These are phyloP conservation scores for Anas platyrhynchos DNA, from an alignment of 2,113 vertebrate species.

Conservation along the genomic window DNA sequence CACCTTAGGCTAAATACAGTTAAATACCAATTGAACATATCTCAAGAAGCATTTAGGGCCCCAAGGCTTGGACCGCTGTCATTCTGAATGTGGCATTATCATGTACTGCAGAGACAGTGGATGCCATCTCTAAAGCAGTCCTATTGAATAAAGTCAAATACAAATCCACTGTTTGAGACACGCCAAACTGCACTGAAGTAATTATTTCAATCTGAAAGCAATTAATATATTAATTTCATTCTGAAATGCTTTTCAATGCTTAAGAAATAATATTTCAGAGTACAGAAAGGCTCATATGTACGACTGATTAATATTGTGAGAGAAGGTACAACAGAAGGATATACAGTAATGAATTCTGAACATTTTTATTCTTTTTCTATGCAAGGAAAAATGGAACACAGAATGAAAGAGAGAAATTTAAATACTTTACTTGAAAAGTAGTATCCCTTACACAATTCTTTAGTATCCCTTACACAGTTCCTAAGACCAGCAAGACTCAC, in stretches of 20 bases:
- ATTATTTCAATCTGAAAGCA: constrained; percentile 56
- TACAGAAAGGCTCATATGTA: neutral
- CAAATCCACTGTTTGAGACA: constrained; percentile 65
- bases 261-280: neutral
- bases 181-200: constrained; percentile 45
- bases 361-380: neutral
- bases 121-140: constrained; percentile 62
- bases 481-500: neutral
- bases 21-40: constrained; percentile 78
- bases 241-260: neutral
- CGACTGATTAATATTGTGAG: neutral
- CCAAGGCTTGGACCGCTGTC: constrained; percentile 73
- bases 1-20: constrained; percentile 74
- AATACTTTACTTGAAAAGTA: neutral
- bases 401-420: neutral
- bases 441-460: neutral
- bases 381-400: neutral
- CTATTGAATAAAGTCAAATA: constrained; percentile 77
- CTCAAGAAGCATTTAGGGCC: constrained; percentile 77
- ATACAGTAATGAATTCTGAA: neutral
- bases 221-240: constrained; percentile 66
- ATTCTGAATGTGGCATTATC: constrained; percentile 74
- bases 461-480: neutral
- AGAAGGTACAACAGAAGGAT: neutral
- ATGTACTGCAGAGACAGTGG: constrained; percentile 50